Evolutionary conservation across 2,888 invertebrate species (phyloP).

Genomic region (Actias luna): DNA sequence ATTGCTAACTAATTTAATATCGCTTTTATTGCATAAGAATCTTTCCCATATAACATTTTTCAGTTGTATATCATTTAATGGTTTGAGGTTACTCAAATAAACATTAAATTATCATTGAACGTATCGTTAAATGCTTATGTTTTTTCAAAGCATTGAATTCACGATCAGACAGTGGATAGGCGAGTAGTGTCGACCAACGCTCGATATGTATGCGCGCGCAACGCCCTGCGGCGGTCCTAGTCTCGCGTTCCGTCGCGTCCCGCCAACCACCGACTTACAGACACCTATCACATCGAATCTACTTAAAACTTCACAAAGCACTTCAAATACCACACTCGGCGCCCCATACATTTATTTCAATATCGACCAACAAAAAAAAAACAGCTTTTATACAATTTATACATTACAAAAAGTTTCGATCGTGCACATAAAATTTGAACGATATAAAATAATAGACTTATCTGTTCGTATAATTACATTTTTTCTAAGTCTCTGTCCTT

Average conservation of each 20-base stretch:
- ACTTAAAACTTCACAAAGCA: conserved; percentile 6
- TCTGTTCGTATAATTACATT: conserved; percentile 7
- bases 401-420: conserved; percentile 1
- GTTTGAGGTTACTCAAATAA: background rate
- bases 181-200: conserved; percentile 37
- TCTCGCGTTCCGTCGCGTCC: conserved; percentile 7
- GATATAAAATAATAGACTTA: conserved; percentile 10
- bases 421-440: conserved; percentile 7
- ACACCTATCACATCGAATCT: conserved; percentile 3
- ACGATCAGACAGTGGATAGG: conserved; percentile 18
- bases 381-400: conserved; percentile 8
- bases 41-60: background rate
- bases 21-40: background rate
- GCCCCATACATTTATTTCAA: background rate
- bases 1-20: too few relatives aligned
- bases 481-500: conserved; percentile 20
- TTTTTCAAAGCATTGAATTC: background rate
- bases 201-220: conserved; percentile 73
- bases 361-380: background rate
- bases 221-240: conserved; percentile 23
- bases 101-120: background rate
- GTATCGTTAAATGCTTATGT: conserved; percentile 1
- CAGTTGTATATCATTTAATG: background rate
- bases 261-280: conserved; percentile 5
- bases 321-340: conserved; percentile 4